Percentiles rank a stretch among this genome's conserved stretches.
phyloP scores from a whole-genome alignment of 2,888 invertebrate species.

The Agrilus mali region DNA sequence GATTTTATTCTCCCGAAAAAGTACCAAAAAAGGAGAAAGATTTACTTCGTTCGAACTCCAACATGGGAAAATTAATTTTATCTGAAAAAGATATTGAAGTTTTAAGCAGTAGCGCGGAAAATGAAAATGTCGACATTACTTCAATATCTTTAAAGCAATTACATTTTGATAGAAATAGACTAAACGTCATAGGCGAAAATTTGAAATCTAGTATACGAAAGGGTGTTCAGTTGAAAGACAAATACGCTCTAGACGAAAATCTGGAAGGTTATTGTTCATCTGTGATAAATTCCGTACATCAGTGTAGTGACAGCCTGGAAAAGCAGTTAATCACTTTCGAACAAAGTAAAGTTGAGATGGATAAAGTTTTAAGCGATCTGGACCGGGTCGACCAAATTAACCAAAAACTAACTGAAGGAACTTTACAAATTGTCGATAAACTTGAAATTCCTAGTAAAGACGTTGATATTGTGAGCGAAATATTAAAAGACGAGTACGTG shows the following conservation, averaged over 20 bases:
- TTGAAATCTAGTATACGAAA: background rate
- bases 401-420: conserved; percentile 28
- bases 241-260: conserved; percentile 20
- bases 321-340: conserved; percentile 39
- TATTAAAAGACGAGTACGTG: conserved; percentile 25
- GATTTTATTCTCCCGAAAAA: no score
- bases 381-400: conserved; percentile 41
- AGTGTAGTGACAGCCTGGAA: conserved; percentile 30
- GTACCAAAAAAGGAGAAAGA: no score
- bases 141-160: no score
- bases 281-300: conserved; percentile 22
- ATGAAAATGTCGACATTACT: no score
- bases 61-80: no score
- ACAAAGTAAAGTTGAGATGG: conserved; percentile 35
- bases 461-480: conserved; percentile 23
- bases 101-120: no score
- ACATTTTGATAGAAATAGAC: no score
- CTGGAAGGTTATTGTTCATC: conserved; percentile 23
- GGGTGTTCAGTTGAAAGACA: conserved; percentile 2
- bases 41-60: no score
- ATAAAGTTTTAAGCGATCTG: conserved; percentile 38
- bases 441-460: conserved; percentile 19
- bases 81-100: no score
- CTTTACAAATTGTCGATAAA: conserved; percentile 8
- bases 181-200: no score